phyloP scores from a whole-genome alignment of 2,113 vertebrate species.

The Kryptolebias marmoratus region DNA sequence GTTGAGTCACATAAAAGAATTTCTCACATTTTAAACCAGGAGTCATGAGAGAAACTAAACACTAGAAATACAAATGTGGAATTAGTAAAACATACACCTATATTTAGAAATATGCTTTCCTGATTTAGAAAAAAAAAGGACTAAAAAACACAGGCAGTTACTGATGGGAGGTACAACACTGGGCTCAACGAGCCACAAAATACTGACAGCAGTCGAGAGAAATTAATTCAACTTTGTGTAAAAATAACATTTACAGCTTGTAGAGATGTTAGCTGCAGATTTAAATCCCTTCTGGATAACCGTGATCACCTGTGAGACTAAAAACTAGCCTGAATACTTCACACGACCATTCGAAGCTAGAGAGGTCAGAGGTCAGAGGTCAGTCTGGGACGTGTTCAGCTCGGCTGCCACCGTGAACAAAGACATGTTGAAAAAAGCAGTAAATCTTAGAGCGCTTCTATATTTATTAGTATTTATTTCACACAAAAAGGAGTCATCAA shows the following conservation, averaged over 20 bases:
- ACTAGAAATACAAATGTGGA: conserved; percentile 2
- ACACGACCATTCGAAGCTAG: too few relatives aligned
- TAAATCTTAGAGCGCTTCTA: too few relatives aligned
- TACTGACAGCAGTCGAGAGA: neutral
- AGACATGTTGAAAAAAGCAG: too few relatives aligned
- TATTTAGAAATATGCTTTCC: conserved; percentile 4
- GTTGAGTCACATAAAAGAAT: neutral
- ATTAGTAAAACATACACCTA: conserved; percentile 2
- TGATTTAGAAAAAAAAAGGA: conserved; percentile 1
- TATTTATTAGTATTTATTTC: too few relatives aligned
- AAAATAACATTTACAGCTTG: neutral
- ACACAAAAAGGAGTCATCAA: too few relatives aligned
- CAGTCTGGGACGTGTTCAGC: too few relatives aligned
- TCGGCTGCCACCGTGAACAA: too few relatives aligned
- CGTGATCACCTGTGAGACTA: too few relatives aligned
- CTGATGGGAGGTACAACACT: conserved; percentile 1
- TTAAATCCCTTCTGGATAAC: neutral
- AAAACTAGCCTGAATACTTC: too few relatives aligned
- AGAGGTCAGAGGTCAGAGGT: too few relatives aligned
- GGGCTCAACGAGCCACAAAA: neutral
- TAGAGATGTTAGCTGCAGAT: neutral
- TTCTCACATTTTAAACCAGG: neutral
- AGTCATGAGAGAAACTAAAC: conserved; percentile 4
- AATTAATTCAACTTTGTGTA: neutral
- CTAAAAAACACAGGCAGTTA: conserved; percentile 6